Conservation (phyloP, 92 coral and sea anemone species). For the Muricea muricata region DNA sequence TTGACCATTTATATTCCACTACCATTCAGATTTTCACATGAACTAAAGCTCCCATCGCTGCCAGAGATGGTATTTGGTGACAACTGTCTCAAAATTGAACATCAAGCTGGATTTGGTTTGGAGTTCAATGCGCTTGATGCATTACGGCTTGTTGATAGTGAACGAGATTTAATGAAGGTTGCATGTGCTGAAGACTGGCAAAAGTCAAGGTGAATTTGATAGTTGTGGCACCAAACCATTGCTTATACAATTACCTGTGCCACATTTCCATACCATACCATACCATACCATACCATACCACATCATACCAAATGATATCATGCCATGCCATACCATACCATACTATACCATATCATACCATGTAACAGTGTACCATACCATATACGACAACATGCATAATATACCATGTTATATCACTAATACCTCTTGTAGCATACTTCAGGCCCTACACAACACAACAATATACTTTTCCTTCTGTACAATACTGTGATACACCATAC, state of each 20-base stretch:
- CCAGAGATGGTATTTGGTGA: constrained; percentile 99
- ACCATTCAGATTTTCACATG: constrained; percentile 69
- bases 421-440: too few species aligned
- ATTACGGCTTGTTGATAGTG: constrained; percentile 81
- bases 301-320: not conserved
- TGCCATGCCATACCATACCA: not conserved
- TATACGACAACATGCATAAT: too few species aligned
- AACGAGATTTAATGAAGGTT: constrained; percentile 91
- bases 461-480: too few species aligned
- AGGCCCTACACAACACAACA: too few species aligned
- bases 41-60: constrained; percentile 81
- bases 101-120: constrained; percentile 88
- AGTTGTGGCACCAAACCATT: not conserved
- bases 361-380: too few species aligned
- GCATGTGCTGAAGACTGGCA: constrained; percentile 98
- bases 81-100: constrained; percentile 75
- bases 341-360: not conserved
- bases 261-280: not conserved
- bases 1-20: too few species aligned
- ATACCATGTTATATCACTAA: too few species aligned
- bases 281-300: not conserved
- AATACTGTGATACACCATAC: too few species aligned
- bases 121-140: constrained; percentile 94
- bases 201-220: constrained; percentile 76
- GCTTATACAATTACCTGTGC: too few species aligned